Base-by-base conservation (phyloP, 2,113 vertebrate genomes). In the Corythoichthys intestinalis region DNA sequence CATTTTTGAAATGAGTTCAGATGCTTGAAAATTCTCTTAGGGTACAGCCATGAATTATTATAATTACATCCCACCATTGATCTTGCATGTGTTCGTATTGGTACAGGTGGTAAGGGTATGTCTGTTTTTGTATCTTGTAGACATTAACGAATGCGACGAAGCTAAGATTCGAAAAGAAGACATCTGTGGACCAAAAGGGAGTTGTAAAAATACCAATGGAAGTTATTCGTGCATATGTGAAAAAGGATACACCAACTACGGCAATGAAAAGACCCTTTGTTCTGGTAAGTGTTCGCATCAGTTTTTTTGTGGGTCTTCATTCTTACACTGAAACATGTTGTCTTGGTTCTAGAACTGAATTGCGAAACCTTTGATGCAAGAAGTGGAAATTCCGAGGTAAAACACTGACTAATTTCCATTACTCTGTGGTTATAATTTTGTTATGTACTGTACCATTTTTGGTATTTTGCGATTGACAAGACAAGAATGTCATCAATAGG, bases 191-290 rank as follows among this genome's bases (percentile, higher is more conserved):
- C 1, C 4, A 8, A 15, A 67, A 1, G 90, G 85, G 1, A 35
- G 0, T 2, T 93, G 92, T 54, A 0, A 0, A 15, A 93, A 93
- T 63, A 0, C 13, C 0, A 0, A 52, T 0, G 88, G 91, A 28
- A 84, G 86, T 67, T 93, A 86, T 72, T 48, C 3, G 66, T 93
- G 92, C 62, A 35, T 4, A 0, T 93, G 92, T 70, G 1, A 10
- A 9, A 0, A 53, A 17, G 91, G 91, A 66, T 86, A 78, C 86
- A 92, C 82, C 59, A 90, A 81, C 72, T 92, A 87, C 17, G 83
- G 81, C 35, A 76, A 65, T 0, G 1, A 80, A 38, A 72, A 52
- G 48, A 86, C 73, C 4, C 78, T 58, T 13, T 93, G 92, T 65
- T 83, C 83, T 75, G 53, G 92, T 92, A 65, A 85, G 83, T 83